Evolutionary conservation across 2,797 vertebrate species (phyloP), one percentile per base, ranked within the genome.

Genomic region (Acanthornis magna): DNA sequence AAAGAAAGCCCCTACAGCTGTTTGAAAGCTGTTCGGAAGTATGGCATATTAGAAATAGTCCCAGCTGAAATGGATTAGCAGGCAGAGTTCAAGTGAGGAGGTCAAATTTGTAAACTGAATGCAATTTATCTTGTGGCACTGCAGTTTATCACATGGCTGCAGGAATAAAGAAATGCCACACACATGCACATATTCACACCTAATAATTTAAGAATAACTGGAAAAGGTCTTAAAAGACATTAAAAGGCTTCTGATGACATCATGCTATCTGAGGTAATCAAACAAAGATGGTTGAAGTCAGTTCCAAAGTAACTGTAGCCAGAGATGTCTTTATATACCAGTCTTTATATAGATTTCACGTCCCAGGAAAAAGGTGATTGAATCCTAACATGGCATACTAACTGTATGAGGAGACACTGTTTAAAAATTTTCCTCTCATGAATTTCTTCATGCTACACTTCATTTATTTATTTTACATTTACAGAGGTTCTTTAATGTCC

Each of bases 31-130:
- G 92, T 88, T 96, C 1, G 42, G 76, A 94, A 88, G 83, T 91
- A 82, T 40, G 76, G 94, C 38, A 13, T 90, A 74, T 94, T 93
- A 93, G 93, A 79, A 95, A 48, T 75, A 82, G 89, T 93, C 83
- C 85, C 96, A 96, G 95, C 91, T 96, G 94, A 97, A 95, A 94
- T 94, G 89, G 96, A 95, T 96, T 96, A 95, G 76, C 79, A 81
- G 67, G n/a, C 89, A 87, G 88, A 96, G 93, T 96, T 96, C 96
- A 96, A 95, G 91, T 90, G 89, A 94, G 74, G 83, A 90, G 96
- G 96, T 95, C 91, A 97, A 14, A 95, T 47, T 91, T 91, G 93
- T 88, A 93, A 94, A 93, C 89, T 71, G 71, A 90, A 90, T 62
- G 91, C 91, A 95, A 74, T 97, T 96, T 95, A 90, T 95, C 94